Evolutionary conservation across 1,140 invertebrate genomes (phyloP).

Genomic region (Rhopalosiphum padi): DNA sequence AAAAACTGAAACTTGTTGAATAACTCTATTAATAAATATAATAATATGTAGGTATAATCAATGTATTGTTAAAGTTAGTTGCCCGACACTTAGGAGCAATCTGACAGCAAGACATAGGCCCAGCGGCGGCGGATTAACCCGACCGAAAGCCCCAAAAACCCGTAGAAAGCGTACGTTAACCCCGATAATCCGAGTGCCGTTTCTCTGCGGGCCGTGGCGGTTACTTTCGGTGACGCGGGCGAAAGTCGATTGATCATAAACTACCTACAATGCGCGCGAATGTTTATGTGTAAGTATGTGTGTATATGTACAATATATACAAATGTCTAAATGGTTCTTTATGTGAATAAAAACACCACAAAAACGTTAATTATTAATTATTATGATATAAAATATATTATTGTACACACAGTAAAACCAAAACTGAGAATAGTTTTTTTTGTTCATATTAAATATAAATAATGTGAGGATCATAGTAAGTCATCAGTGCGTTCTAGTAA

Average conservation of each 20-base stretch:
- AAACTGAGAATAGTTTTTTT: background rate
- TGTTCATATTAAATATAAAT: background rate
- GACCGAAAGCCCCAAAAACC: conserved; percentile 23
- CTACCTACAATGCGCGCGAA: background rate
- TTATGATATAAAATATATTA: background rate
- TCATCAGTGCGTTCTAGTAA: background rate
- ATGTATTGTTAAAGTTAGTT: background rate
- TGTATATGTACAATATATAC: background rate
- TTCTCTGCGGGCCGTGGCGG: background rate
- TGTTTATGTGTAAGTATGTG: background rate
- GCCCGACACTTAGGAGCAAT: background rate
- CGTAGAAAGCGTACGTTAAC: conserved; percentile 26
- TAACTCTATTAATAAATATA: background rate
- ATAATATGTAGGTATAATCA: background rate
- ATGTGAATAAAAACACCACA: background rate
- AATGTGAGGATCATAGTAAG: background rate
- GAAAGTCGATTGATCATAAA: conserved; percentile 52
- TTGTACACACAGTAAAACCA: background rate
- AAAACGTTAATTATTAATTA: background rate
- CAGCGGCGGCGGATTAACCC: conserved; percentile 25
- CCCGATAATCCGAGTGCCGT: background rate
- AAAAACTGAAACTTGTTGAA: background rate
- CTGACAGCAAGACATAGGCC: background rate
- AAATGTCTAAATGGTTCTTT: background rate
- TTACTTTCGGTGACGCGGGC: conserved; percentile 32